Evolutionary conservation across 2,797 vertebrate species (phyloP).

Genomic region (Agapornis canus): DNA sequence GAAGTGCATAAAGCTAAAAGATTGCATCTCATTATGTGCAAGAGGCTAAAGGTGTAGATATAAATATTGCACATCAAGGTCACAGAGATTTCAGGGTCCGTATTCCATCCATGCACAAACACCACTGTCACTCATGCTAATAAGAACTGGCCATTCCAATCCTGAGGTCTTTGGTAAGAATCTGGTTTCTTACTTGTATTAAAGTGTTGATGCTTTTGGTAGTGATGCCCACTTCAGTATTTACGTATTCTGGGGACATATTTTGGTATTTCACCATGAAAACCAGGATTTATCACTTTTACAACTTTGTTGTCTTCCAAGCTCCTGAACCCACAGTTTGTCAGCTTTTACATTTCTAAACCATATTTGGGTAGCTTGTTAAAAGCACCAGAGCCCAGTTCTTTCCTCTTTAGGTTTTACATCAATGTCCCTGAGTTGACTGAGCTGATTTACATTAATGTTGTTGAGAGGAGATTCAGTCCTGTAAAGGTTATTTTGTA

Average conservation of each 20-base stretch:
- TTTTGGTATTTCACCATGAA: background rate
- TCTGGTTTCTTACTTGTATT: background rate
- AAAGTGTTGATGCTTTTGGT: background rate
- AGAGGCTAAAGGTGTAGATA: slow-evolving; percentile 47
- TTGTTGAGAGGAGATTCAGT: background rate
- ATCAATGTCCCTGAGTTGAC: background rate
- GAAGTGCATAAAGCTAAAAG: slow-evolving; percentile 65
- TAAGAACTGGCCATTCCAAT: background rate
- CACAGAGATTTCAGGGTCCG: slow-evolving; percentile 56
- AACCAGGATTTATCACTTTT: background rate
- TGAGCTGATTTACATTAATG: background rate
- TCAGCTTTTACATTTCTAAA: background rate
- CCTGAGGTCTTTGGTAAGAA: background rate
- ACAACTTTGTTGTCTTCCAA: background rate
- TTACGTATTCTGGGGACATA: background rate
- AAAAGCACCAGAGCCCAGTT: background rate
- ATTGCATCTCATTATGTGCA: slow-evolving; percentile 32
- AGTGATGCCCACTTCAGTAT: background rate
- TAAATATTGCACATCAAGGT: slow-evolving; percentile 59
- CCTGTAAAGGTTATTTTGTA: background rate
- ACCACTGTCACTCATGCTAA: background rate
- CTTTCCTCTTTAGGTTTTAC: background rate
- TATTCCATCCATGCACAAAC: slow-evolving; percentile 5
- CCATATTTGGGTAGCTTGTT: background rate
- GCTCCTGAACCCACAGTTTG: background rate